A percentile compares a stretch with the other conserved stretches of the same genome.
Conservation (phyloP, 1,140 invertebrate genomes). For the Drosophila lini region DNA sequence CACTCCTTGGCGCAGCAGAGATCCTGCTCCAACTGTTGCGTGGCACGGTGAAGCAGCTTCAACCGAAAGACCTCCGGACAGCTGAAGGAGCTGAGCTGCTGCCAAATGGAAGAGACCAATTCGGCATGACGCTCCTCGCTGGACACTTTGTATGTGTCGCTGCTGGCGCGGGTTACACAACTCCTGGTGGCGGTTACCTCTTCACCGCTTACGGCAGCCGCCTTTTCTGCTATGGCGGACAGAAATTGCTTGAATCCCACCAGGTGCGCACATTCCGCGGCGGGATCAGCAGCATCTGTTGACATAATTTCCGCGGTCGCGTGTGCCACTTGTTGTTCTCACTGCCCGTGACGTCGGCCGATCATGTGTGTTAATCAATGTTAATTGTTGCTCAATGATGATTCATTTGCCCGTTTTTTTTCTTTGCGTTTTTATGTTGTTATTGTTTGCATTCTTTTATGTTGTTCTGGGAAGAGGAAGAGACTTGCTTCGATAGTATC, state of each 20-base stretch:
- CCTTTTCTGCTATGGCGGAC: slow-evolving; percentile 22
- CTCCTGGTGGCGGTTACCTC: slow-evolving; percentile 16
- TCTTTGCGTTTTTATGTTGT: slow-evolving; percentile 51
- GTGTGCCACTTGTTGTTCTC: slow-evolving; percentile 33
- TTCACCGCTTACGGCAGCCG: slow-evolving; percentile 47
- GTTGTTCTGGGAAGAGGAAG: slow-evolving; percentile 39
- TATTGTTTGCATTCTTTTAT: slow-evolving; percentile 68
- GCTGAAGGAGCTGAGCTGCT: slow-evolving; percentile 37
- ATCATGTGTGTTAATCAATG: slow-evolving; percentile 54
- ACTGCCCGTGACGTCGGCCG: slow-evolving; percentile 6
- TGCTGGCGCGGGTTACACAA: slow-evolving; percentile 74
- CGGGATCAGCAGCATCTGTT: slow-evolving; percentile 24
- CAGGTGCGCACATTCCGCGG: slow-evolving; percentile 62
- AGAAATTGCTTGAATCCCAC: slow-evolving; percentile 66
- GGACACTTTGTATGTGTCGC: slow-evolving; percentile 73
- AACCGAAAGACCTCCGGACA: slow-evolving; percentile 69
- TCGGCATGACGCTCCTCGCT: slow-evolving; percentile 63
- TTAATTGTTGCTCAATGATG: slow-evolving; percentile 57
- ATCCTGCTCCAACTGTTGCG: slow-evolving; percentile 55
- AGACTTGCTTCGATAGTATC: not conserved
- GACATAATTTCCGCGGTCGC: slow-evolving; percentile 45
- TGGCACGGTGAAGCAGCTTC: slow-evolving; percentile 47
- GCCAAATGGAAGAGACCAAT: slow-evolving; percentile 66
- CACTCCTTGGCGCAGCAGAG: slow-evolving; percentile 68
- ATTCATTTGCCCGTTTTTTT: slow-evolving; percentile 44